A percentile compares a stretch with the other conserved stretches of the same genome.
Conservation (phyloP, 2,888 invertebrate species). For the Ornithoptera priamus region DNA sequence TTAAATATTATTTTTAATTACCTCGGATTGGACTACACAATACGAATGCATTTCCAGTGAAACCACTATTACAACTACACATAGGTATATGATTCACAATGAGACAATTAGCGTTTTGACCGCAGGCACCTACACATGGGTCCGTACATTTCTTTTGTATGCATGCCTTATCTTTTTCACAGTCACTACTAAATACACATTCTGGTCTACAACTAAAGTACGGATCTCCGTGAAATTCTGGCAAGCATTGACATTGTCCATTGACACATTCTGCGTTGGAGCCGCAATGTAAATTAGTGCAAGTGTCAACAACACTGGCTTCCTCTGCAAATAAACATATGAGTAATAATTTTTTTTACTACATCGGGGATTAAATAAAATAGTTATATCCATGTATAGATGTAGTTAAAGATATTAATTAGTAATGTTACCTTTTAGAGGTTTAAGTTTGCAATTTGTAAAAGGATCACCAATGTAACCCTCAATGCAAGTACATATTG, state of each 20-base stretch:
- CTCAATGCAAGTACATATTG: constrained; percentile 86
- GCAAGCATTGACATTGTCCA: constrained; percentile 85
- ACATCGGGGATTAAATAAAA: not conserved
- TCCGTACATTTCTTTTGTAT: constrained; percentile 86
- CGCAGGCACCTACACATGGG: constrained; percentile 87
- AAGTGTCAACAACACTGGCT: constrained; percentile 78
- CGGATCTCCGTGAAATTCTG: constrained; percentile 87
- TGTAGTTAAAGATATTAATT: constrained; percentile 12
- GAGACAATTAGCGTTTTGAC: constrained; percentile 79
- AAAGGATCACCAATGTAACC: constrained; percentile 89
- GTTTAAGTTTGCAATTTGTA: constrained; percentile 76
- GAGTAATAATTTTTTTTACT: not conserved
- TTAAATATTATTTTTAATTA: constrained; percentile 45
- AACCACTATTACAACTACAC: constrained; percentile 83
- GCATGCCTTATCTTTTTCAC: constrained; percentile 84
- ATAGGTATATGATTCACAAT: constrained; percentile 85
- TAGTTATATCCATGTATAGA: not conserved
- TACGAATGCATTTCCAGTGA: constrained; percentile 80
- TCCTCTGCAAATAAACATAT: constrained; percentile 46
- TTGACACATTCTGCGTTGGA: constrained; percentile 83
- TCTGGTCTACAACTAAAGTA: constrained; percentile 88
- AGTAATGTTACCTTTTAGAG: constrained; percentile 71
- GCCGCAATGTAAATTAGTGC: constrained; percentile 85
- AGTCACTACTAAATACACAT: constrained; percentile 88
- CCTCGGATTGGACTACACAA: constrained; percentile 78